Percentiles rank a stretch among this genome's conserved stretches.
phyloP scores from a whole-genome alignment of 30 jellyfish, hydroid and myxozoan genomes.

The Hydractinia symbiolongicarpus region DNA sequence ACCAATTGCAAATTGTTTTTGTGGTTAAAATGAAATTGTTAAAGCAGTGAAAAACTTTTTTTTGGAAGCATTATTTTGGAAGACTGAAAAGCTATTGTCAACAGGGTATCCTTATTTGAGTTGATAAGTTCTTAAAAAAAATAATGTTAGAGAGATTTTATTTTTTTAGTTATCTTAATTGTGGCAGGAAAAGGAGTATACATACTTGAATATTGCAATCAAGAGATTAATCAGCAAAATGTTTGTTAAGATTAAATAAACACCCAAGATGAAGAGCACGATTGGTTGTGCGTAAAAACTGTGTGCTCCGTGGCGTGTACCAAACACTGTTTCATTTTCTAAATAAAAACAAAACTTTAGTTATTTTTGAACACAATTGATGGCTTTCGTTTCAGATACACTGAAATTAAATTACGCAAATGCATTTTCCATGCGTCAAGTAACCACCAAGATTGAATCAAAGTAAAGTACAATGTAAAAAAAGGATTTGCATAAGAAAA shows the following conservation, averaged over 20 bases:
- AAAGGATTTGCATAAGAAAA: neutral
- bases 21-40: no score
- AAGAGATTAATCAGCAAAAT: constrained; percentile 62
- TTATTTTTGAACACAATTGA: neutral
- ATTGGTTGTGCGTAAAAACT: constrained; percentile 41
- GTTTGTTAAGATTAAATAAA: constrained; percentile 54
- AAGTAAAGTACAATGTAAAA: neutral
- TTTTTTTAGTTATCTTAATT: no score
- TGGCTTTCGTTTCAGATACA: neutral
- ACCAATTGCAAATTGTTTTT: no score
- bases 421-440: neutral
- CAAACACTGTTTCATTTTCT: constrained; percentile 54
- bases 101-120: no score
- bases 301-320: constrained; percentile 31
- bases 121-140: no score
- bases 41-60: no score
- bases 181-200: neutral
- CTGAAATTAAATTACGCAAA: neutral
- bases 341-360: neutral
- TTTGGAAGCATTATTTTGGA: no score
- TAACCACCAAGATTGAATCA: neutral
- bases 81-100: no score
- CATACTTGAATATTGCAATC: constrained; percentile 78
- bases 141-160: no score
- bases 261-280: constrained; percentile 56